A percentile compares a stretch with the other conserved stretches of the same genome.
Conservation (phyloP, 2,797 vertebrate species). For the Pyrocephalus nanus region DNA sequence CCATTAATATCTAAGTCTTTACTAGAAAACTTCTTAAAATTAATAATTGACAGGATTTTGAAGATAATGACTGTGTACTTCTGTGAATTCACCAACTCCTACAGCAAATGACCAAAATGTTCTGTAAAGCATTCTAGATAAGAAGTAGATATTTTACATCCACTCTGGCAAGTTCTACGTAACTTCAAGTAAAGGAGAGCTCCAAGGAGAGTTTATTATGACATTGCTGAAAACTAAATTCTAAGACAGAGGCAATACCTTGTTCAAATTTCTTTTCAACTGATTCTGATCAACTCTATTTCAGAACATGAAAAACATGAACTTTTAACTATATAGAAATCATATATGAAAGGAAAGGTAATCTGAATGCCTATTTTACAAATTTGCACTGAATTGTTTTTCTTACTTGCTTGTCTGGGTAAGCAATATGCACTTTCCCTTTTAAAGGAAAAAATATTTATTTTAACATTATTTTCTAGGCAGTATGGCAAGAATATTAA, state of each 20-base stretch:
- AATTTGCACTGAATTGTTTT: conserved; percentile 5
- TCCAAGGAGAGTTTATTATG: background rate
- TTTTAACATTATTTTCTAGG: background rate
- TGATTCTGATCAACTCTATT: background rate
- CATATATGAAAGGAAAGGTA: background rate
- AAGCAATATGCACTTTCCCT: background rate
- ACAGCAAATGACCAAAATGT: background rate
- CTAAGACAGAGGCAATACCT: background rate
- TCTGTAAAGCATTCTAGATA: background rate
- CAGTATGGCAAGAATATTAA: background rate
- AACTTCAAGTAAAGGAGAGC: background rate
- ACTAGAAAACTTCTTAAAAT: background rate
- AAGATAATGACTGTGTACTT: background rate
- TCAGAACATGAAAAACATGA: background rate
- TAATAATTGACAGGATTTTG: background rate
- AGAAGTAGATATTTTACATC: background rate
- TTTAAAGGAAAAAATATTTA: background rate
- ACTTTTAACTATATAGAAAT: background rate
- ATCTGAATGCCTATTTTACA: background rate
- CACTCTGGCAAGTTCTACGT: background rate
- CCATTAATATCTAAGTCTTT: background rate
- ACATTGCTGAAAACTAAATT: background rate
- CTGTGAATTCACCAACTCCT: background rate
- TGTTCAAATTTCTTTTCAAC: background rate
- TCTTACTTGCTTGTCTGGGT: background rate